These are phyloP conservation scores for Tetheella fluctuosa DNA, from an alignment of 2,888 invertebrate species.

Conservation along the genomic window DNA sequence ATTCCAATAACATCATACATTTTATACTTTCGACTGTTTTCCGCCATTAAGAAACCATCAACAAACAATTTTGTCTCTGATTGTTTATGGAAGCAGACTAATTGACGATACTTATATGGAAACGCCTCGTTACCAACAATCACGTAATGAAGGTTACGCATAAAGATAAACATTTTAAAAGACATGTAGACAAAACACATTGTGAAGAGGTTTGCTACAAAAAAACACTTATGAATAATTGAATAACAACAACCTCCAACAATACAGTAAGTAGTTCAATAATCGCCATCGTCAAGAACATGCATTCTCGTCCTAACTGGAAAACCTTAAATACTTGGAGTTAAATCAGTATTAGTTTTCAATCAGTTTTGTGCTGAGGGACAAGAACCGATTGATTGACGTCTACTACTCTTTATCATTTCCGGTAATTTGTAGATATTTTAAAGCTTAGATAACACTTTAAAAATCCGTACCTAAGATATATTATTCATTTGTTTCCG, in stretches of 20 bases:
- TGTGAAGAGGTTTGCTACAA: background rate
- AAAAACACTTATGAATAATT: background rate
- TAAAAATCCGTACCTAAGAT: background rate
- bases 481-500: background rate
- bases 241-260: background rate
- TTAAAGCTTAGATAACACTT: background rate
- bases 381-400: background rate
- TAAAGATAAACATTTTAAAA: background rate
- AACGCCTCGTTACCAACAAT: background rate
- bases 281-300: background rate
- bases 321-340: no score
- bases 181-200: background rate
- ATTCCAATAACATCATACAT: background rate
- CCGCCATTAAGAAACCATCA: background rate
- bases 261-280: background rate
- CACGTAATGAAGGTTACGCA: constrained; percentile 3
- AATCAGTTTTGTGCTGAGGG: no score
- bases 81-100: constrained; percentile 3
- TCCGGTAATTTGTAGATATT: background rate
- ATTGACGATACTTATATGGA: constrained; percentile 3
- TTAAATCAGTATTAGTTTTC: no score
- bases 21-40: background rate
- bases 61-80: background rate
- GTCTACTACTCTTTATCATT: background rate
- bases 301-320: background rate